Conservation (phyloP, 2,113 vertebrate genomes). For the Periophthalmodon schlosseri region DNA sequence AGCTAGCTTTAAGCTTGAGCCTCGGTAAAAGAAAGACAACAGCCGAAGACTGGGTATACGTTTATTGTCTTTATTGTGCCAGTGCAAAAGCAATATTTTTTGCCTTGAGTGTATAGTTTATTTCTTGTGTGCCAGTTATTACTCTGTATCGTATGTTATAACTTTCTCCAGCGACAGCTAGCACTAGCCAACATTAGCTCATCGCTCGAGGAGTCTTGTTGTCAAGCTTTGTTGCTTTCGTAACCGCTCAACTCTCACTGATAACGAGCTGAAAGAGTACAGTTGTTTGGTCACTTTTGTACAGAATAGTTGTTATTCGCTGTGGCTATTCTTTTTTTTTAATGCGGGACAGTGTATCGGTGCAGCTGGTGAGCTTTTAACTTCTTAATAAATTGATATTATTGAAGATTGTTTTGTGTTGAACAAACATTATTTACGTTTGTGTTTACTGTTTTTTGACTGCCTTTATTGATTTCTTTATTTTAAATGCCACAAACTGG, state of each 20-base stretch:
- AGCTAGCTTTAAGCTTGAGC: slow-evolving; percentile 57
- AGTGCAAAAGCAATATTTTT: slow-evolving; percentile 25
- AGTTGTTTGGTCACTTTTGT: neutral
- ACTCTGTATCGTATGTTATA: slow-evolving; percentile 15
- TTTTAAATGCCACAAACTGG: slow-evolving; percentile 21
- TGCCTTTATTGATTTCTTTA: neutral
- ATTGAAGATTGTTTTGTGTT: neutral
- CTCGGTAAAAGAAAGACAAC: slow-evolving; percentile 36
- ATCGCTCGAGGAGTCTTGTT: slow-evolving; percentile 39
- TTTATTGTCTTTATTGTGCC: slow-evolving; percentile 46
- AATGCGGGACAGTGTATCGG: slow-evolving; percentile 1
- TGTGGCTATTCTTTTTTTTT: neutral
- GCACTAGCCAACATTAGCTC: slow-evolving; percentile 54
- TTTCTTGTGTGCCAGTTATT: slow-evolving; percentile 14
- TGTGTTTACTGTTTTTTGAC: neutral
- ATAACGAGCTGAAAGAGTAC: neutral
- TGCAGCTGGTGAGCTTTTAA: neutral
- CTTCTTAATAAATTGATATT: neutral
- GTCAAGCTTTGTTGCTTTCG: slow-evolving; percentile 52
- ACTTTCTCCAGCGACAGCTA: slow-evolving; percentile 25
- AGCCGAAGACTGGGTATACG: slow-evolving; percentile 30
- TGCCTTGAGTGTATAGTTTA: neutral
- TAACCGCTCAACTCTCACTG: slow-evolving; percentile 35
- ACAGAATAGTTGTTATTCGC: neutral
- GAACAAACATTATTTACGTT: neutral